Conservation (phyloP, 64 coral and sea anemone genomes). For the Montipora foliosa region DNA sequence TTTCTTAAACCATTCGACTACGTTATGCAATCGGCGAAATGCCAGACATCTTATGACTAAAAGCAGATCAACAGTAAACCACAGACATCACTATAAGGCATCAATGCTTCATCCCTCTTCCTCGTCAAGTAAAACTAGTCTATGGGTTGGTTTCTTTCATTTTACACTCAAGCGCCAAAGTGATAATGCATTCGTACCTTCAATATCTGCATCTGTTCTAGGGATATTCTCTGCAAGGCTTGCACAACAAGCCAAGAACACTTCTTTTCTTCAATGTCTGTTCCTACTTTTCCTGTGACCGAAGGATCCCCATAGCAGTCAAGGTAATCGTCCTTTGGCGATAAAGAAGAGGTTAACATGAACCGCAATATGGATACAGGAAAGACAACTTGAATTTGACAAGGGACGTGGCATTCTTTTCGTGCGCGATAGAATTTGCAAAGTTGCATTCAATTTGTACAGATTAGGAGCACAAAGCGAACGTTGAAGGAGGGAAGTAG, state of each 20-base stretch:
- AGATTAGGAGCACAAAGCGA: no score
- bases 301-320: constrained; percentile 93
- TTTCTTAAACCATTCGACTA: no score
- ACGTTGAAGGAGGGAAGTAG: no score
- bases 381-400: background rate
- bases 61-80: no score
- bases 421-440: no score
- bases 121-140: no score
- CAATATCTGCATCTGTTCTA: constrained; percentile 77
- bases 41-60: no score
- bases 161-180: background rate
- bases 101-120: no score
- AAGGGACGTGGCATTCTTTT: background rate
- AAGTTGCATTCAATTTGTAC: no score
- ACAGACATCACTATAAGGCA: no score
- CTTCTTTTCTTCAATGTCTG: constrained; percentile 97
- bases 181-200: constrained; percentile 43
- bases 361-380: background rate
- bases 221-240: constrained; percentile 74
- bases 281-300: constrained; percentile 96
- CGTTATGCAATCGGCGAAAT: no score
- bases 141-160: no score
- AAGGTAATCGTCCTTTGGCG: constrained; percentile 88
- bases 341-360: background rate
- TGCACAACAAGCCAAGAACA: constrained; percentile 95